phyloP scores from a whole-genome alignment of 1,140 invertebrate genomes.

The roundworm (Caenorhabditis elegans) region DNA sequence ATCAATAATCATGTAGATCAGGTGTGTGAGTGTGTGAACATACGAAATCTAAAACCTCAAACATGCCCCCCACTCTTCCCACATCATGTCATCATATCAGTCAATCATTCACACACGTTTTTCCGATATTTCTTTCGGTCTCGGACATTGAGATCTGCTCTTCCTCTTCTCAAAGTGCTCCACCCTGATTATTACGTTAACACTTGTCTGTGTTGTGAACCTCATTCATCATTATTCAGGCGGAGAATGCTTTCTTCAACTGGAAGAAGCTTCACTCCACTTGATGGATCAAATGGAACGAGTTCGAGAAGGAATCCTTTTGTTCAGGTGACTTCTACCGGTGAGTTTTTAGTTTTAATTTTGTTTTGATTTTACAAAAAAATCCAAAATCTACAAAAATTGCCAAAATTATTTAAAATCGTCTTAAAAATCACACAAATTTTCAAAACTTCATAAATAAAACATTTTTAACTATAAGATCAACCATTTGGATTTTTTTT shows the following conservation, averaged over 20 bases:
- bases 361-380: too few species aligned
- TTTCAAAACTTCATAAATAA: too few species aligned
- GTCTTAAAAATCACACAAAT: too few species aligned
- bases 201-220: neutral
- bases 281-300: slow-evolving; percentile 4
- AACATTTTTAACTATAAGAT: too few species aligned
- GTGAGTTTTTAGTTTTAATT: neutral
- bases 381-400: too few species aligned
- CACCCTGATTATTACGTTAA: slow-evolving; percentile 9
- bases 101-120: slow-evolving; percentile 33
- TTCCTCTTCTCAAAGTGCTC: neutral
- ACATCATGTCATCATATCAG: slow-evolving; percentile 17
- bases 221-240: neutral
- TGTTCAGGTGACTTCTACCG: neutral
- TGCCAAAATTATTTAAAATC: too few species aligned
- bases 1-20: too few species aligned
- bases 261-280: neutral
- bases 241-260: slow-evolving; percentile 2
- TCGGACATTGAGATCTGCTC: too few species aligned
- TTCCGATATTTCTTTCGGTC: neutral
- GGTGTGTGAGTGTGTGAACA: neutral
- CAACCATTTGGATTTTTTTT: too few species aligned
- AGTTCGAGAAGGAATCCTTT: slow-evolving; percentile 6
- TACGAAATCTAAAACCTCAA: slow-evolving; percentile 23
- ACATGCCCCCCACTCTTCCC: neutral